Conservation (phyloP, 2,113 vertebrate genomes). For the Calidris pygmaea region DNA sequence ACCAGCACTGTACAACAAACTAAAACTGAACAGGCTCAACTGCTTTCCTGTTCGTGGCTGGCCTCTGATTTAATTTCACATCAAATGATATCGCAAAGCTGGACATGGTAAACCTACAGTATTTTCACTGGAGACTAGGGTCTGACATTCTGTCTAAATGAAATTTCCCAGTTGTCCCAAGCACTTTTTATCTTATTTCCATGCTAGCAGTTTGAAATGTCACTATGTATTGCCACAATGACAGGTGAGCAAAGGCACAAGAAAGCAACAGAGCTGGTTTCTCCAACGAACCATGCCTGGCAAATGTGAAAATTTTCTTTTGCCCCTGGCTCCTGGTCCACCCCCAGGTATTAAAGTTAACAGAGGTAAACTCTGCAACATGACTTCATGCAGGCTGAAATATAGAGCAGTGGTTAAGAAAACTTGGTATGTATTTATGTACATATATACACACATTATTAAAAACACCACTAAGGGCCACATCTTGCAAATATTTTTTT, state of each 20-base stretch:
- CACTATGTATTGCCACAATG: constrained; percentile 55
- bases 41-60: neutral
- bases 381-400: neutral
- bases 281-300: neutral
- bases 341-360: neutral
- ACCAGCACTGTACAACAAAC: neutral
- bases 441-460: too few species aligned
- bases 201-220: constrained; percentile 68
- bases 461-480: neutral
- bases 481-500: neutral
- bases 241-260: constrained; percentile 68
- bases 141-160: constrained; percentile 74
- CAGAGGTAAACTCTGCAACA: neutral
- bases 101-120: constrained; percentile 64
- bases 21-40: neutral
- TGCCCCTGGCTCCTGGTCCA: neutral
- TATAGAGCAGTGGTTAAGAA: neutral
- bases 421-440: neutral
- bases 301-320: neutral
- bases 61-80: constrained; percentile 71
- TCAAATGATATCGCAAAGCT: constrained; percentile 57
- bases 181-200: constrained; percentile 75
- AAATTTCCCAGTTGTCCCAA: constrained; percentile 79
- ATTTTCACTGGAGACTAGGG: constrained; percentile 65
- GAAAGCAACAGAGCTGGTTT: constrained; percentile 14